phyloP scores from a whole-genome alignment of 2,113 vertebrate genomes.

The Edolisoma coerulescens region DNA sequence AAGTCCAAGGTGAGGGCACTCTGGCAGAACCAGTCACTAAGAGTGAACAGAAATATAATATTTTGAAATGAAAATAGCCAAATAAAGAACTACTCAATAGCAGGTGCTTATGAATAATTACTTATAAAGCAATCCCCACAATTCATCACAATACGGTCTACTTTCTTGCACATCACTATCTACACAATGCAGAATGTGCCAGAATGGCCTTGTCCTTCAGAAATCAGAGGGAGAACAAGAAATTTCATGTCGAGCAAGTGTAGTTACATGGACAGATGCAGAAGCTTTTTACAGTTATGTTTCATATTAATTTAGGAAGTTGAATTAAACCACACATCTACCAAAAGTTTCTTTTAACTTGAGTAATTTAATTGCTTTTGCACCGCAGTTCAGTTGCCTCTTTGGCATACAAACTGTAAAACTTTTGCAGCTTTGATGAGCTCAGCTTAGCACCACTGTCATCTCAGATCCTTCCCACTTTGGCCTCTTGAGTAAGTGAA shows the following conservation, averaged over 20 bases:
- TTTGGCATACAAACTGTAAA: not conserved
- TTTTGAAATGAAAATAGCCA: not conserved
- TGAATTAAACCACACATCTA: not conserved
- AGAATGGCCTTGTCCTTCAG: not conserved
- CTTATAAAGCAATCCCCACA: not conserved
- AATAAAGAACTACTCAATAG: not conserved
- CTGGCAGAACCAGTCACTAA: not conserved
- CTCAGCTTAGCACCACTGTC: not conserved
- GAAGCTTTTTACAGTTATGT: not conserved
- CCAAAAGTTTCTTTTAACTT: not conserved
- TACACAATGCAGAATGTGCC: not conserved
- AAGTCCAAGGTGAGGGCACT: constrained; percentile 14
- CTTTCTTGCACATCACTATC: not conserved
- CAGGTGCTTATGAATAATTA: not conserved
- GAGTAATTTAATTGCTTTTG: not conserved
- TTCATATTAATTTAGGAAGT: not conserved
- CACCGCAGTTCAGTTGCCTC: not conserved
- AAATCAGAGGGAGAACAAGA: not conserved
- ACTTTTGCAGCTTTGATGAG: not conserved
- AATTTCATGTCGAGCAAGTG: not conserved
- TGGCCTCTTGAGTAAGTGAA: not conserved
- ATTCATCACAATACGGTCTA: not conserved
- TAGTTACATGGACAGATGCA: not conserved
- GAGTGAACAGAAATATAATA: not conserved
- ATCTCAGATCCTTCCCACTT: not conserved